Evolutionary conservation across 2,888 invertebrate genomes (phyloP).

Genomic region (Meiosimyza decipiens): DNA sequence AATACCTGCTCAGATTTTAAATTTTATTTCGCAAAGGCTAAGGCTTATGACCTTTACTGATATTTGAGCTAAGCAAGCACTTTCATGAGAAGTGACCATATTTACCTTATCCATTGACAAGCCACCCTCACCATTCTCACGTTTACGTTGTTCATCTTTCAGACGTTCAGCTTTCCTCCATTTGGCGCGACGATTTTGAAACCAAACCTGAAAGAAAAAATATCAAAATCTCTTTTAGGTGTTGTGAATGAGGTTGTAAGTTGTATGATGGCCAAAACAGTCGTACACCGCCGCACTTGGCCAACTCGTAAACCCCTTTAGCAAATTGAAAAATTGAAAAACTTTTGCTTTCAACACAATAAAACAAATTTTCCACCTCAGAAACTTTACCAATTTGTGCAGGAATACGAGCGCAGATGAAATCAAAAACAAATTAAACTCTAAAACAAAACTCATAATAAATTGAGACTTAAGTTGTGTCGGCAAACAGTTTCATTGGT

Average conservation of each 20-base stretch:
- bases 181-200: slow-evolving; percentile 91
- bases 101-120: slow-evolving; percentile 70
- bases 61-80: not conserved
- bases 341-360: slow-evolving; percentile 52
- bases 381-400: slow-evolving; percentile 60
- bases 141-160: slow-evolving; percentile 89
- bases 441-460: slow-evolving; percentile 27
- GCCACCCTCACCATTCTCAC: slow-evolving; percentile 78
- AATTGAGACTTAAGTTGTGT: slow-evolving; percentile 13
- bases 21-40: no score
- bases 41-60: no score
- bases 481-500: not conserved
- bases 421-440: slow-evolving; percentile 37
- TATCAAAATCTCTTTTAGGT: not conserved
- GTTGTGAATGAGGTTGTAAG: no score
- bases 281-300: not conserved
- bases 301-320: slow-evolving; percentile 39
- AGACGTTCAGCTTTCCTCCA: slow-evolving; percentile 93
- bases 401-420: slow-evolving; percentile 19
- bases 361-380: slow-evolving; percentile 62
- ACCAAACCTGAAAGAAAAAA: slow-evolving; percentile 81
- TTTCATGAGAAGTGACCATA: not conserved
- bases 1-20: no score
- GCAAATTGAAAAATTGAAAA: slow-evolving; percentile 59
- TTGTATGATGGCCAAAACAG: no score